Base-by-base conservation (phyloP, 2,113 vertebrate genomes). In the Xyliphius kryptos region DNA sequence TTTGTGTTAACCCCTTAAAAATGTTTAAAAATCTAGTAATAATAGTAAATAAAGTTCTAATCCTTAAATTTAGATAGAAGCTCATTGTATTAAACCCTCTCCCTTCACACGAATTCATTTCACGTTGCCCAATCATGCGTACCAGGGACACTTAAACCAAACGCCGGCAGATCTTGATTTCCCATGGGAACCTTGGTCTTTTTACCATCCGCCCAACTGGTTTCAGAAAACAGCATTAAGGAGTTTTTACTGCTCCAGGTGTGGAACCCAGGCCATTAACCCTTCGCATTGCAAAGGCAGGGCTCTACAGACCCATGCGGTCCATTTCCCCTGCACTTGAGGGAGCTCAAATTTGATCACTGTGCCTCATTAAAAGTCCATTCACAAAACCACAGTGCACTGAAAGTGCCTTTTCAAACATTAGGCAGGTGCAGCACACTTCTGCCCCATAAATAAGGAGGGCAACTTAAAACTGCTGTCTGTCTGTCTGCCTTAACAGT, bases 221-320 rank as follows among this genome's bases (percentile, higher is more conserved):
- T 32, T 32, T 32, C 7, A 32, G 26, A 32, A 32, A 32, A 32
- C 26, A 5, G 26, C 26, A 32, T 32, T 32, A 32, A 58, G 37
- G 52, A 66, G 49, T 63, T 50, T 67, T 70, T 70, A 60, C 41
- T 43, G 44, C 14, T 21, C 22, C 26, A 17, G 52, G 61, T 41
- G 15, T 32, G 5, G 1, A 48, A 56, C 26, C 22, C 44, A 11
- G 20, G 36, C 37, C 52, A 56, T 66, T 61, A 71, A 66, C 49
- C 57, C 46, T 2, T 50, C 9, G 26, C 46, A 40, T 62, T 55
- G 16, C 43, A 52, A 36, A 43, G 26, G 56, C 4, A 56, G 40
- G 57, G 21, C 19, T 22, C 37, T 46, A 26, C 6, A 22, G 43
- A 14, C 44, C 54, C 41, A 9, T 16, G 37, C 49, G 21, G 21